Evolutionary conservation across 2,797 vertebrate species (phyloP), one percentile per base, ranked within the genome.

Genomic region (Chelidonichthys spinosus): DNA sequence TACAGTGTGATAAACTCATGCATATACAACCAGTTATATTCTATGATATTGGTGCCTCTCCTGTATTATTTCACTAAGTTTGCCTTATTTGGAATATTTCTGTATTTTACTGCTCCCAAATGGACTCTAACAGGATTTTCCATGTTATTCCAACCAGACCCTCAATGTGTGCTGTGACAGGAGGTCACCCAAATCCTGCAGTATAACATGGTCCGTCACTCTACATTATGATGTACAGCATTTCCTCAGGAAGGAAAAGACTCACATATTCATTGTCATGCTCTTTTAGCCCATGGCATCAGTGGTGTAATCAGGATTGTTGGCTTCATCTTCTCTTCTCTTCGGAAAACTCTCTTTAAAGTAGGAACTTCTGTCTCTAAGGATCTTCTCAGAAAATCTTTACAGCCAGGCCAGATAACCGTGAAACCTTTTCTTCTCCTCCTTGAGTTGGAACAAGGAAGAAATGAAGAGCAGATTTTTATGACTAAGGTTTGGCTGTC

Each of bases 391-490:
- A 59, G 43, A 79, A 65, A 73, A 65, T 53, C 63, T 74, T 78
- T 67, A 79, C 61, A 82, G 69, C 52, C 67, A 69, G 61, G 70
- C 69, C 75, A 59, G 63, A 87, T 75, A 81, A 66, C 65, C 42
- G 3, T 78, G 58, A 85, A 85, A 65, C 59, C 46, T 44, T 83
- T 79, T 80, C 58, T 69, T 76, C 52, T 17, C 11, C 66, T 73
- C 62, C 69, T 25, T 66, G 69, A 78, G 52, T 53, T 55, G 39
- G 64, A 80, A 75, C 56, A 78, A 43, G 37, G 40, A 63, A 73
- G 67, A 84, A 82, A 90, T 82, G 58, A 85, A 55, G 37, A 85
- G 69, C 86, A 90, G 71, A 83, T 84, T 85, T 87, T 58, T 69
- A 68, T 63, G 67, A 69, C 64, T 55, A 43, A 65, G 47, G 78